Evolutionary conservation across 1,140 invertebrate species (phyloP).

Genomic region (Cotesia glomerata): DNA sequence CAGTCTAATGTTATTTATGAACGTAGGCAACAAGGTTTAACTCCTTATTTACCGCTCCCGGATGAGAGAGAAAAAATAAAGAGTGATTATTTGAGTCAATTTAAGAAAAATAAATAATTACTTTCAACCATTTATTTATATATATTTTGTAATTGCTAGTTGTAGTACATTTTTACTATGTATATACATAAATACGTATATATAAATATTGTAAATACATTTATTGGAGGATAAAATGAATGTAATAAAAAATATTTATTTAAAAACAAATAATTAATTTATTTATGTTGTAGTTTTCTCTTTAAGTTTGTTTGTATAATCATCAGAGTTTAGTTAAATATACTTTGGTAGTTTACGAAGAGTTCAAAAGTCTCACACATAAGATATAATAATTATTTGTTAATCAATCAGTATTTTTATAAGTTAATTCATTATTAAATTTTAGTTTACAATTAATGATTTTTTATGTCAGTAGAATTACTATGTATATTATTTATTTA

Average conservation of each 20-base stretch:
- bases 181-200: not conserved
- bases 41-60: constrained; percentile 38
- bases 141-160: not conserved
- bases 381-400: too few relatives aligned
- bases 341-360: not conserved
- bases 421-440: constrained; percentile 1
- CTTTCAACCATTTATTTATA: not conserved
- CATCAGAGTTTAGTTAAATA: too few relatives aligned
- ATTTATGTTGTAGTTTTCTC: too few relatives aligned
- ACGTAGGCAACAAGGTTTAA: constrained; percentile 31
- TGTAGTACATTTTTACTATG: not conserved
- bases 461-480: too few relatives aligned
- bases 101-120: not conserved
- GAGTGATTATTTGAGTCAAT: constrained; percentile 30
- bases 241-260: too few relatives aligned
- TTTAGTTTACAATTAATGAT: not conserved
- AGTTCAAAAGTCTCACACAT: not conserved
- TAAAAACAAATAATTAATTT: too few relatives aligned
- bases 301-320: too few relatives aligned
- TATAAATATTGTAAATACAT: too few relatives aligned
- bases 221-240: not conserved
- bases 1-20: constrained; percentile 29
- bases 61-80: constrained; percentile 49
- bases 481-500: constrained; percentile 17
- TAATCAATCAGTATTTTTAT: not conserved